These are phyloP conservation scores for Cottus gobio DNA, from an alignment of 2,113 vertebrate species.

Conservation along the genomic window DNA sequence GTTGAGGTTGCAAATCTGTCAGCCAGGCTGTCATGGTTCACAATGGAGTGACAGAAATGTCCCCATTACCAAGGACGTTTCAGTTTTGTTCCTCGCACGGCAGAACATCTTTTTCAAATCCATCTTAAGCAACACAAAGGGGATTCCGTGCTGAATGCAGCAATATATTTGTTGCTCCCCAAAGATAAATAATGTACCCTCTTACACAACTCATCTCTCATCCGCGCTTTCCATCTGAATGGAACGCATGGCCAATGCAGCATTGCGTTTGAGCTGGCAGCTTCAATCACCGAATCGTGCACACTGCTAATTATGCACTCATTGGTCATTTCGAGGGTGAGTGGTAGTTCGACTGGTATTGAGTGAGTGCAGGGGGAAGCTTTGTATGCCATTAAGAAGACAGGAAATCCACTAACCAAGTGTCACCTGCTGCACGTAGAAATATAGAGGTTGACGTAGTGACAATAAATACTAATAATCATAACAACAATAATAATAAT, in stretches of 20 bases:
- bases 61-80: slow-evolving; percentile 71
- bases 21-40: slow-evolving; percentile 60
- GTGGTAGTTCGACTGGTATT: slow-evolving; percentile 63
- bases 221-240: slow-evolving; percentile 50
- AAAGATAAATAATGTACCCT: slow-evolving; percentile 68
- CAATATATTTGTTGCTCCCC: slow-evolving; percentile 51
- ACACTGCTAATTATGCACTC: slow-evolving; percentile 62
- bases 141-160: slow-evolving; percentile 55
- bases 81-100: slow-evolving; percentile 49
- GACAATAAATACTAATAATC: slow-evolving; percentile 15
- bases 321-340: slow-evolving; percentile 67
- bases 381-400: slow-evolving; percentile 56
- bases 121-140: slow-evolving; percentile 65
- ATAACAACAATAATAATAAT: background rate
- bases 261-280: slow-evolving; percentile 37
- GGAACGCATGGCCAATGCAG: slow-evolving; percentile 27
- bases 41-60: slow-evolving; percentile 70
- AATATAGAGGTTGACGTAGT: background rate
- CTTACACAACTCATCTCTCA: slow-evolving; percentile 62
- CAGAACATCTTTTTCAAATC: slow-evolving; percentile 70
- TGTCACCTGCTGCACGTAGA: slow-evolving; percentile 34
- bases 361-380: slow-evolving; percentile 51
- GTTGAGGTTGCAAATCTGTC: slow-evolving; percentile 70
- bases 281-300: slow-evolving; percentile 50
- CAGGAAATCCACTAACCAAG: slow-evolving; percentile 45